Conservation (phyloP, 2,888 invertebrate species). For the Xanthia icteritia region DNA sequence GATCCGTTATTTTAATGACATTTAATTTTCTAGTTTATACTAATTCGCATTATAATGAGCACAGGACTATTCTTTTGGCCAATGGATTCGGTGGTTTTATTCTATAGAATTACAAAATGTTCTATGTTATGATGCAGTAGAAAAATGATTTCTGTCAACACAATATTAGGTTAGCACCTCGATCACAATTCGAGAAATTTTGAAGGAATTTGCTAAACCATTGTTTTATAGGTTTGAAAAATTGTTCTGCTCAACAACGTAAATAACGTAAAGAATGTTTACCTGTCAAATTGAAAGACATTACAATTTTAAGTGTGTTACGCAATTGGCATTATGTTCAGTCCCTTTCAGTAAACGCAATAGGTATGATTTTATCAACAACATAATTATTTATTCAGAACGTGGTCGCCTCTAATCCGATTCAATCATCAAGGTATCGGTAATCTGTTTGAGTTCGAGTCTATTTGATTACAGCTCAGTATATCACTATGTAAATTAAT, state of each 20-base stretch:
- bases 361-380: conserved; percentile 18
- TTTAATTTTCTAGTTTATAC: no score
- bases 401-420: conserved; percentile 22
- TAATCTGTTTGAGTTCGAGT: conserved; percentile 34
- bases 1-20: no score
- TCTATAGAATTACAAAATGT: no score
- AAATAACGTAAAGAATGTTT: no score
- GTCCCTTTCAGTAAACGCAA: background rate
- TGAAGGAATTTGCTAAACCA: background rate
- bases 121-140: no score
- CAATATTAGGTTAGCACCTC: no score
- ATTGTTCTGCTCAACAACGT: no score
- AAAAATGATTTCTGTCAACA: no score
- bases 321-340: background rate
- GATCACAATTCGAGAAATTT: background rate
- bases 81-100: no score
- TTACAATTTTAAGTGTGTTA: background rate
- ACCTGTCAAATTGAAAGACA: background rate
- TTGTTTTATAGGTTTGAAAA: background rate
- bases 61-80: no score
- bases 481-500: conserved; percentile 38
- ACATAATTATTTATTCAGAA: conserved; percentile 36
- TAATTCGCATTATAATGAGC: no score
- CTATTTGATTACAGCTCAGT: conserved; percentile 39
- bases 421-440: conserved; percentile 32